Percentiles rank a stretch among this genome's conserved stretches.
phyloP scores from a whole-genome alignment of 2,797 vertebrate genomes.

The Artibeus lituratus region DNA sequence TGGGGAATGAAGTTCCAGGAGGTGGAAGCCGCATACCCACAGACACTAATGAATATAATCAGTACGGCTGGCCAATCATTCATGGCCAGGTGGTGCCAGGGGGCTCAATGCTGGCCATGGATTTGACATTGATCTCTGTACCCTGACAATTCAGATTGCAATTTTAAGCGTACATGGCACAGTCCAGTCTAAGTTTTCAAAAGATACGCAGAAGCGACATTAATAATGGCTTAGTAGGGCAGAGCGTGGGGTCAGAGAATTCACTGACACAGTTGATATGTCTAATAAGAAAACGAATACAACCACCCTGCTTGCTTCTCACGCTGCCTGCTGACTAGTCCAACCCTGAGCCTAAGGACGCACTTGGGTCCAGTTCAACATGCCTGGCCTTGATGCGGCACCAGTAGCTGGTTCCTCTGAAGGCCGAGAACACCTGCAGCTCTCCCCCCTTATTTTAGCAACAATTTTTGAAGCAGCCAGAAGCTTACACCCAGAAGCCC shows the following conservation, averaged over 20 bases:
- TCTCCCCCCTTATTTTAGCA: constrained; percentile 65
- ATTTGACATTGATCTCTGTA: background rate
- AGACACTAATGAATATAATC: background rate
- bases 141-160: background rate
- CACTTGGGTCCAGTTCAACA: background rate
- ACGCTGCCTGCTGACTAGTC: background rate
- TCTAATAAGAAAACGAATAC: background rate
- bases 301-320: background rate
- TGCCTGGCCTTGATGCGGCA: background rate
- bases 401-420: constrained; percentile 5
- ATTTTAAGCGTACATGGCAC: constrained; percentile 8
- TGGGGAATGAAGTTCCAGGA: background rate
- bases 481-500: constrained; percentile 68
- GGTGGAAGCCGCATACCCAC: background rate
- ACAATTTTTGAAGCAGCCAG: constrained; percentile 40
- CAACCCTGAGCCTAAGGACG: background rate
- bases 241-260: background rate
- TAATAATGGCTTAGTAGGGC: background rate
- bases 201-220: background rate
- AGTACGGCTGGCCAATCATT: background rate
- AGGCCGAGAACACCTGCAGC: constrained; percentile 61
- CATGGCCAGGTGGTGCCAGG: background rate
- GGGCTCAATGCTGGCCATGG: background rate
- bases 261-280: background rate
- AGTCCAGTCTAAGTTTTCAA: background rate